Conservation (phyloP, 2,113 vertebrate genomes). For the Poeciliopsis occidentalis region DNA sequence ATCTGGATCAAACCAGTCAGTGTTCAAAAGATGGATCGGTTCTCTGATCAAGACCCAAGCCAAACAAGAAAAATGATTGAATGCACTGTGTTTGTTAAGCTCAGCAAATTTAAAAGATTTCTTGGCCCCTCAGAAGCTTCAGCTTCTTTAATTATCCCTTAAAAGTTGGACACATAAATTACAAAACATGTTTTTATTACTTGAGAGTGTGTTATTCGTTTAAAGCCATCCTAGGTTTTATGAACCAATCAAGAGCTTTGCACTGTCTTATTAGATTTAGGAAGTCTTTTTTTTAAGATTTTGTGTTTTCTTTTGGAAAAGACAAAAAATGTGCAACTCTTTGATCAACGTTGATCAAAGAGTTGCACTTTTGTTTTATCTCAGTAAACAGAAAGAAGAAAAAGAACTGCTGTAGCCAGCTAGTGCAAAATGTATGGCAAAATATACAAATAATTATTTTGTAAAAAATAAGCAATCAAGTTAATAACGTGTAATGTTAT, state of each 20-base stretch:
- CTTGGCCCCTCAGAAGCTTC: constrained; percentile 36
- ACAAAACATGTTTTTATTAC: constrained; percentile 69
- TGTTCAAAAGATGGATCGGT: constrained; percentile 32
- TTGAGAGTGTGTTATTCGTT: constrained; percentile 52
- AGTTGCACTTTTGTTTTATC: constrained; percentile 59
- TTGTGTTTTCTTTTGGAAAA: constrained; percentile 60
- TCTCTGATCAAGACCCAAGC: constrained; percentile 36
- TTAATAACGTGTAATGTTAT: too few relatives aligned
- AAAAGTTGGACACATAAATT: constrained; percentile 68
- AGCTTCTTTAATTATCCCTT: constrained; percentile 65
- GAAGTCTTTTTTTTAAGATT: constrained; percentile 38
- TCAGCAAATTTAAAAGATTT: constrained; percentile 52
- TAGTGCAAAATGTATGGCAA: constrained; percentile 1
- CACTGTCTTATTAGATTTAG: constrained; percentile 65
- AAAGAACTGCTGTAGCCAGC: constrained; percentile 28
- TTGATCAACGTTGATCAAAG: constrained; percentile 51
- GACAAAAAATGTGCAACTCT: too few relatives aligned
- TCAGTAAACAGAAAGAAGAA: constrained; percentile 53
- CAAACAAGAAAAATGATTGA: constrained; percentile 13
- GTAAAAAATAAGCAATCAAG: neutral
- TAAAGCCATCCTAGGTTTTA: constrained; percentile 59
- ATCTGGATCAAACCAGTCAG: constrained; percentile 20
- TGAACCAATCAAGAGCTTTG: constrained; percentile 59
- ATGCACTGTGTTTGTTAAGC: constrained; percentile 21
- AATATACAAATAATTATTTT: neutral